A percentile compares a stretch with the other conserved stretches of the same genome.
Evolutionary conservation across 2,888 invertebrate genomes (phyloP).

Genomic region (Augiades crinisus): DNA sequence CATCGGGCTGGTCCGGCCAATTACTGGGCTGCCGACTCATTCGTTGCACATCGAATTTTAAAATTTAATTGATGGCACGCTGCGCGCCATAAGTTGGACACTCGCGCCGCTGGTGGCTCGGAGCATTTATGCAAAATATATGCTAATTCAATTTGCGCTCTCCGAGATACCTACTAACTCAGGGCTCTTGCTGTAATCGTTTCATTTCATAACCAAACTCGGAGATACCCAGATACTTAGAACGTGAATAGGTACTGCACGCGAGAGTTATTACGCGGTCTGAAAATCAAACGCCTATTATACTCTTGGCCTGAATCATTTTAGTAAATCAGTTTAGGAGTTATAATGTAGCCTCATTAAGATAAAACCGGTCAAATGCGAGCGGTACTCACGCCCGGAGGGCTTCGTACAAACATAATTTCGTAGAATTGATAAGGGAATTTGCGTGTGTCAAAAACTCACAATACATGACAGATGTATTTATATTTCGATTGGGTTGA

Average conservation of each 20-base stretch:
- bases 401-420: no score
- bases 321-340: neutral
- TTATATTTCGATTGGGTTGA: no score
- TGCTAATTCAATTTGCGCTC: slow-evolving; percentile 71
- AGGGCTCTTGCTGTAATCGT: slow-evolving; percentile 19
- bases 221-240: slow-evolving; percentile 12
- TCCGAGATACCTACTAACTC: slow-evolving; percentile 39
- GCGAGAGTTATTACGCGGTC: neutral
- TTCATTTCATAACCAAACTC: slow-evolving; percentile 22
- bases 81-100: slow-evolving; percentile 45
- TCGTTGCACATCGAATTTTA: slow-evolving; percentile 68
- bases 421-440: no score
- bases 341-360: no score
- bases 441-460: no score
- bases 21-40: slow-evolving; percentile 63
- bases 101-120: slow-evolving; percentile 41
- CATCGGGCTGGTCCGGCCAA: slow-evolving; percentile 64
- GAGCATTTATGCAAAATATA: slow-evolving; percentile 68
- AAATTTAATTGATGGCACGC: slow-evolving; percentile 71
- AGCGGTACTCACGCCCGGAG: no score
- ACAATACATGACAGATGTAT: no score
- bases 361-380: no score
- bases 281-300: slow-evolving; percentile 3
- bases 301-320: neutral
- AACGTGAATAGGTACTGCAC: no score